Conservation (phyloP, 2,888 invertebrate genomes). For the Eilema caniola region DNA sequence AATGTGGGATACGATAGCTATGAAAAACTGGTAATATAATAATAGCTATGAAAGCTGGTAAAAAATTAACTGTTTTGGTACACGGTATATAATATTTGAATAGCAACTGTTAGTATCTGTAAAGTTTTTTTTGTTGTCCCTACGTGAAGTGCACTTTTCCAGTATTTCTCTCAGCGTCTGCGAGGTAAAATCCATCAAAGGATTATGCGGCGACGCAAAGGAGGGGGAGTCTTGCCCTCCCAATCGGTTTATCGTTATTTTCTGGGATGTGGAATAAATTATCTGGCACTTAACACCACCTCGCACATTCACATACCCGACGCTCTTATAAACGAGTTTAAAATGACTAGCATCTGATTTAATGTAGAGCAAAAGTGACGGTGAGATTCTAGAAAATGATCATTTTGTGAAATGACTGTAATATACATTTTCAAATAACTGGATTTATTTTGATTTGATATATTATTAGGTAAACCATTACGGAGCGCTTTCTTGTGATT, state of each 20-base stretch:
- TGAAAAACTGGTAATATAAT: too few relatives aligned
- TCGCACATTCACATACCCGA: conserved; percentile 61
- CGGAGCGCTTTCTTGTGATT: conserved; percentile 26
- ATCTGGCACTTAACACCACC: conserved; percentile 75
- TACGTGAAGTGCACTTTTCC: conserved; percentile 74
- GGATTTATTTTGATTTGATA: conserved; percentile 23
- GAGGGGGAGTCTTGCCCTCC: conserved; percentile 66
- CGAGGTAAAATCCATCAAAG: conserved; percentile 82
- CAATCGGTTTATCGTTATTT: conserved; percentile 78
- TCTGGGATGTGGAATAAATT: conserved; percentile 81
- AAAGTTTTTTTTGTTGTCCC: conserved; percentile 65
- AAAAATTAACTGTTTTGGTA: too few relatives aligned
- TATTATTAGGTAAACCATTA: conserved; percentile 18
- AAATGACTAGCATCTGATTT: conserved; percentile 38
- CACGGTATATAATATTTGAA: conserved; percentile 26
- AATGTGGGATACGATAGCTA: background rate
- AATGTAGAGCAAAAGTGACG: conserved; percentile 28
- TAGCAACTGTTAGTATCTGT: conserved; percentile 23
- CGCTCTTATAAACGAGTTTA: conserved; percentile 36
- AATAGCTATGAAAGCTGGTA: too few relatives aligned
- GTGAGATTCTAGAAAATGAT: conserved; percentile 32
- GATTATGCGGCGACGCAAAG: conserved; percentile 68
- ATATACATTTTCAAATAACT: conserved; percentile 21
- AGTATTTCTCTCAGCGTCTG: conserved; percentile 65
- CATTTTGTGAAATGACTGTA: conserved; percentile 22